Base-by-base conservation (phyloP, 37 sponge, comb jelly and placozoan species). In the Aplysina aerophoba region DNA sequence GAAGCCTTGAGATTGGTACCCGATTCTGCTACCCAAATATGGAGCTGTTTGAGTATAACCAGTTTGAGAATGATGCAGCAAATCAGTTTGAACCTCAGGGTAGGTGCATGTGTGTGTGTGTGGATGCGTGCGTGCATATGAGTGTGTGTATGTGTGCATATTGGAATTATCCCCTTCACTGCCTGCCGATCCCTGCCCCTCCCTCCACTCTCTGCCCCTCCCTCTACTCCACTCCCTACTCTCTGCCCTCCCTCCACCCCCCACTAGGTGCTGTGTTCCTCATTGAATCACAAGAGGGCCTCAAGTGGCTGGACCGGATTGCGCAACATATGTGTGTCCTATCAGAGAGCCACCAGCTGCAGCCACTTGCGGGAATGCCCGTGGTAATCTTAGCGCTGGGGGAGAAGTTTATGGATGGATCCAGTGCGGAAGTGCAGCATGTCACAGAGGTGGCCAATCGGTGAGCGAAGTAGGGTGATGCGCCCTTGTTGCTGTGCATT, bases 301-400 rank as follows among this genome's bases (percentile, higher is more conserved):
- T 75, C 14, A 44, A 75, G 54, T 36, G 37, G 78, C 41, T 75
- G 37, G 78, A 75, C 4, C 3, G 20, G 1, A 12, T 36, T 19
- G 20, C 53, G 5, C 37, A 40, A 1, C 11, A 8, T 11, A 44
- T 44, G 50, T 44, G 16, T 36, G 54, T 54, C 1, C 44, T 40
- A 15, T 19, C 54, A 24, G 78, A 13, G 0, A 25, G 15, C 17
- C 25, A 44, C 22, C 17, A 30, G n/a, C 22, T 75, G 25, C 78
- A 36, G 12, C 15, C 54, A 8, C 39, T 25, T 1, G 33, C 41
- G 22, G 90, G 90, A 31, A 85, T 90, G 90, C 90, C 90, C 57
- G 78, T 90, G 12, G 66, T 90, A 56, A 82, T 85, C 19, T 44
- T 90, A 13, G 82, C 90, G 17, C n/a, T 75, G 13, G 78, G 78